These are phyloP conservation scores for Philopedon plagiatum DNA, from an alignment of 2,888 invertebrate genomes.

Conservation along the genomic window DNA sequence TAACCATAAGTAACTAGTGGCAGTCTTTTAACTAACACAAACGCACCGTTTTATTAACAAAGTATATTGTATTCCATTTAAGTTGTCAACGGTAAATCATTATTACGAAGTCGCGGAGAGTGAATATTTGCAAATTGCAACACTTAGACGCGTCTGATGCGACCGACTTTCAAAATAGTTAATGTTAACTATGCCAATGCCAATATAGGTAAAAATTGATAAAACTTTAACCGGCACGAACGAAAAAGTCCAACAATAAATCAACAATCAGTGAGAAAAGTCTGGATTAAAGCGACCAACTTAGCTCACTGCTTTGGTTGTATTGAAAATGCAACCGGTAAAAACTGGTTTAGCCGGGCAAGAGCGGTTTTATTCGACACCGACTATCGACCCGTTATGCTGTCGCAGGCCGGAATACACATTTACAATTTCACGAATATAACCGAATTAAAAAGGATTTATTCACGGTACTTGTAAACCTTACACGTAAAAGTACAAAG, in stretches of 20 bases:
- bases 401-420: conserved; percentile 36
- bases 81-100: conserved; percentile 57
- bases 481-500: not conserved
- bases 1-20: conserved; percentile 37
- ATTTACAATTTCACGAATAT: conserved; percentile 4
- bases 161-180: conserved; percentile 4
- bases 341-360: conserved; percentile 67
- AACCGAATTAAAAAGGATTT: conserved; percentile 25
- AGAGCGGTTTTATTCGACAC: conserved; percentile 67
- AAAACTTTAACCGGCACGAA: not conserved
- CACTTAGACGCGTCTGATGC: not conserved
- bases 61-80: conserved; percentile 57
- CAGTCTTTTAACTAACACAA: conserved; percentile 16
- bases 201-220: conserved; percentile 6
- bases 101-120: conserved; percentile 27
- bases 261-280: conserved; percentile 51
- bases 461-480: not conserved
- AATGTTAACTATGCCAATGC: not conserved
- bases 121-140: not conserved
- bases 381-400: conserved; percentile 34
- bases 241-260: conserved; percentile 23
- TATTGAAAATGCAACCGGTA: conserved; percentile 63
- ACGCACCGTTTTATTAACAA: conserved; percentile 41
- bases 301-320: conserved; percentile 35
- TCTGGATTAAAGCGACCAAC: conserved; percentile 62